Percentiles rank a stretch among this genome's conserved stretches.
phyloP scores from a whole-genome alignment of 2,113 vertebrate genomes.

The Himantopus leucocephalus region DNA sequence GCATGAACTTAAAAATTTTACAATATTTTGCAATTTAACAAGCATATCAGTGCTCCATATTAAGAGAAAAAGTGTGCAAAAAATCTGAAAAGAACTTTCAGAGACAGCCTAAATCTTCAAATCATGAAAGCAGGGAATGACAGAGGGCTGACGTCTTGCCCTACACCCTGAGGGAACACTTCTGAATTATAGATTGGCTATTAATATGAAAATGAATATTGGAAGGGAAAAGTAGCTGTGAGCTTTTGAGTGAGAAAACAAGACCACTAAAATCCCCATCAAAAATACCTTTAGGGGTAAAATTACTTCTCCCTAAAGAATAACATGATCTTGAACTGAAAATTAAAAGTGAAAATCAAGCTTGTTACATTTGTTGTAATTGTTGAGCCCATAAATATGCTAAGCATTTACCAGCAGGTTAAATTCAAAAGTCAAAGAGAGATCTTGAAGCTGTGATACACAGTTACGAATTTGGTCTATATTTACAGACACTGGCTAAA shows the following conservation, averaged over 20 bases:
- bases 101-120: background rate
- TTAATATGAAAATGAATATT: background rate
- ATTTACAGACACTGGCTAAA: background rate
- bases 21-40: background rate
- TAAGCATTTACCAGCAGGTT: background rate
- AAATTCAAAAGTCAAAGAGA: background rate
- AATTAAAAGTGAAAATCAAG: background rate
- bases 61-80: background rate
- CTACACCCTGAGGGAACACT: background rate
- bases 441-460: background rate
- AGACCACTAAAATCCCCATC: background rate
- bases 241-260: background rate
- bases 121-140: background rate
- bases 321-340: background rate
- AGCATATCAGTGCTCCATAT: background rate
- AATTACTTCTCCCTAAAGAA: background rate
- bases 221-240: accelerated
- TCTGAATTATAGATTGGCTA: background rate
- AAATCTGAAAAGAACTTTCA: background rate
- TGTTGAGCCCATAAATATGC: background rate
- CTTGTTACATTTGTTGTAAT: background rate
- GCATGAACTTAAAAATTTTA: accelerated
- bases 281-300: background rate
- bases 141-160: background rate
- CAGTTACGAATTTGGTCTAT: background rate